Evolutionary conservation across 1,140 invertebrate genomes (phyloP), one percentile per base, ranked within the genome.

Genomic region (Capitella teleta): DNA sequence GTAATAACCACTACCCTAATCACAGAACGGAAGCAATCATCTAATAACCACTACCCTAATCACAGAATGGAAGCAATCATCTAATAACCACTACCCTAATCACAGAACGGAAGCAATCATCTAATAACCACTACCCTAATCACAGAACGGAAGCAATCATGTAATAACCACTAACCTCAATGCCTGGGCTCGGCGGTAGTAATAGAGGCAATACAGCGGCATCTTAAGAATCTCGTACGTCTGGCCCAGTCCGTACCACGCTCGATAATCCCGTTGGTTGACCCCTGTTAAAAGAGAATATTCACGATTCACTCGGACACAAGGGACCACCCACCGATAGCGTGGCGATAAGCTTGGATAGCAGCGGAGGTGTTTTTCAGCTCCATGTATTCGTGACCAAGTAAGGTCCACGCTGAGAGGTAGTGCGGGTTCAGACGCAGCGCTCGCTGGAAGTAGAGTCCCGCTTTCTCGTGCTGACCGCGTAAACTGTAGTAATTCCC

Each of bases 351-450:
- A 63, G 90, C 92, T 62, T 93, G 87, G 63, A 96, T 94, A 6
- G 94, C 93, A 16, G 90, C 90, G 74, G 91, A 90, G 1, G 88
- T 92, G 71, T 98, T 98, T 72, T 98, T 98, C 71, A 98, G 80
- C 76, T 98, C 94, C 83, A 98, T 93, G 72, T 90, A 98, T 73
- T 98, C 95, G 68, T 99, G 95, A 0, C 96, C 96, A 79, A 98
- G 89, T 24, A 99, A 73, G 0, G 94, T 97, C 92, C 93, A 98
- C 0, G 92, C 92, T 2, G 89, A 73, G 21, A 95, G 73, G 68
- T 95, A 95, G 57, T 90, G 82, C 0, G 94, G 92, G 77, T 97
- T 94, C 0, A 98, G 68, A 68, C 89, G 86, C 12, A 99, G 72
- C 1, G 94, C 95, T 60, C 94, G 77, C 63, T 94, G 89, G 66